These are phyloP conservation scores for Corbicula japonica DNA, from an alignment of 2,888 invertebrate genomes.

Conservation along the genomic window DNA sequence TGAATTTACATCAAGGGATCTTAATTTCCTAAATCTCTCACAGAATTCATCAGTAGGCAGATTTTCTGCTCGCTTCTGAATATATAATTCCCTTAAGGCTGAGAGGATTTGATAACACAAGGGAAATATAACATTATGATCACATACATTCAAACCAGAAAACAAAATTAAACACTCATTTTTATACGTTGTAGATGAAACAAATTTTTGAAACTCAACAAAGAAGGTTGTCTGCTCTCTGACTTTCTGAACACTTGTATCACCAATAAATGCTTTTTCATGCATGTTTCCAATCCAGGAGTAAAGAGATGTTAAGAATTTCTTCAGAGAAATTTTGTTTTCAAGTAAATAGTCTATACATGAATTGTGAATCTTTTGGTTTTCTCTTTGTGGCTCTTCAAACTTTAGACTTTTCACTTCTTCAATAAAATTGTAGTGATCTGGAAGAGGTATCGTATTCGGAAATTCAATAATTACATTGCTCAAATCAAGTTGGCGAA, in stretches of 20 bases:
- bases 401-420: not conserved
- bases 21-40: not conserved
- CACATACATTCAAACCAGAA: not conserved
- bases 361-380: not conserved
- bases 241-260: constrained; percentile 2
- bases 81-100: not conserved
- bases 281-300: not conserved
- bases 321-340: not conserved
- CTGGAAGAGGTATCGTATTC: not conserved
- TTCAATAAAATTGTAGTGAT: not conserved
- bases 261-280: not conserved
- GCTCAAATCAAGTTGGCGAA: constrained; percentile 1
- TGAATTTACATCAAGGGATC: not conserved
- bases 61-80: constrained; percentile 6
- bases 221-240: not conserved
- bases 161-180: not conserved
- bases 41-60: constrained; percentile 3
- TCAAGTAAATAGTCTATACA: not conserved
- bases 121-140: not conserved
- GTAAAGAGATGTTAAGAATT: constrained; percentile 6
- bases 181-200: not conserved
- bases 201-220: not conserved
- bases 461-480: constrained; percentile 1
- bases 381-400: not conserved
- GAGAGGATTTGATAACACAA: constrained; percentile 7